A percentile compares a stretch with the other conserved stretches of the same genome.
Evolutionary conservation across 2,888 invertebrate species (phyloP).

Genomic region (Patella depressa): DNA sequence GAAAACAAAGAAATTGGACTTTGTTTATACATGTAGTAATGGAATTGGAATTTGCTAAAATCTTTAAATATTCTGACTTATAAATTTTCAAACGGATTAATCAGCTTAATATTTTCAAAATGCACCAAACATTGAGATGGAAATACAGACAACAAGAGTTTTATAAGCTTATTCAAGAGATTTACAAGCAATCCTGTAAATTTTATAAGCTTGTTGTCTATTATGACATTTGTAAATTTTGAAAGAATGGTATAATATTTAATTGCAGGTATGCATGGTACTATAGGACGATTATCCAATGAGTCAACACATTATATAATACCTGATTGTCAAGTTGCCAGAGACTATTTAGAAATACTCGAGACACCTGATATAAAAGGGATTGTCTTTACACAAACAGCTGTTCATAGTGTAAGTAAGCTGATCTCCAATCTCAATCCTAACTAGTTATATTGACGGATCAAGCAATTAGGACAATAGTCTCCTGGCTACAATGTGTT

Average conservation of each 20-base stretch:
- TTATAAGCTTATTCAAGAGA: too few relatives aligned
- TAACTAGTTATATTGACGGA: neutral
- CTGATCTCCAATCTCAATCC: neutral
- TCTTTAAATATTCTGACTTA: too few relatives aligned
- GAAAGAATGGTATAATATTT: neutral
- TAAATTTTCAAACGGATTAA: too few relatives aligned
- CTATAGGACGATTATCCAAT: constrained; percentile 37
- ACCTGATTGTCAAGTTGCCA: constrained; percentile 61
- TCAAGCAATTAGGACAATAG: neutral
- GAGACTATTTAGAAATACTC: constrained; percentile 67
- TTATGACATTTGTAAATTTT: too few relatives aligned
- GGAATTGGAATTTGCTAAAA: too few relatives aligned
- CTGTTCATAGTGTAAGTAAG: constrained; percentile 57
- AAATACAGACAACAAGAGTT: too few relatives aligned
- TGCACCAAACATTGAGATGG: too few relatives aligned
- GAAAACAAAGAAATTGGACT: too few relatives aligned
- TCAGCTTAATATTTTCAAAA: too few relatives aligned
- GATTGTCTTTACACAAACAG: constrained; percentile 66
- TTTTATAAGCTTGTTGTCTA: too few relatives aligned
- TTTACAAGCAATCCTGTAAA: too few relatives aligned
- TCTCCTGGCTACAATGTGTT: neutral
- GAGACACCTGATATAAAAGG: constrained; percentile 64
- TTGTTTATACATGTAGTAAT: too few relatives aligned
- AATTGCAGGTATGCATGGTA: constrained; percentile 19
- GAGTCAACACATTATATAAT: constrained; percentile 66